These are phyloP conservation scores for Sus cebifrons DNA, from an alignment of 2,797 vertebrate genomes.

Conservation along the genomic window DNA sequence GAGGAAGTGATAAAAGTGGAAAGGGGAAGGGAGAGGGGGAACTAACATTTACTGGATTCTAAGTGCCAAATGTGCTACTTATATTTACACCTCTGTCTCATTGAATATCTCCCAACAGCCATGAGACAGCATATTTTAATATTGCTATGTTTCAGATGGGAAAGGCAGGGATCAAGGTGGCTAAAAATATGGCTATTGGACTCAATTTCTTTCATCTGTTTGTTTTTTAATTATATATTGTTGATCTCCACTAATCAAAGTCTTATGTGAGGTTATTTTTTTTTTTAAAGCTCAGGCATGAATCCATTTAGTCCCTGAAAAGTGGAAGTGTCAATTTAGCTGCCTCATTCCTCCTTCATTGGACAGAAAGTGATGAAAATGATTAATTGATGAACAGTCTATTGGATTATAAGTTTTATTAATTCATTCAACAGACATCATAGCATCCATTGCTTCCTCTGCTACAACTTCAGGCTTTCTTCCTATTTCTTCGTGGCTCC, in stretches of 20 bases:
- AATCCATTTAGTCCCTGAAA: slow-evolving; percentile 26
- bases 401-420: not conserved
- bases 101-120: not conserved
- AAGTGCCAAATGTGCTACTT: not conserved
- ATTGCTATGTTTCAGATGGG: not conserved
- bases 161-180: not conserved
- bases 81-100: not conserved
- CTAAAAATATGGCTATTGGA: not conserved
- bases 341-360: not conserved
- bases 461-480: not conserved
- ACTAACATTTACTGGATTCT: not conserved
- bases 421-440: not conserved
- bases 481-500: not conserved
- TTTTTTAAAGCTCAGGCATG: slow-evolving; percentile 30
- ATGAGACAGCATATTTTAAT: not conserved
- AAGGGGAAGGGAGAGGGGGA: not conserved
- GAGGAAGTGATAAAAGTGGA: not conserved
- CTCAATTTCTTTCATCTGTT: not conserved
- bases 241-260: not conserved
- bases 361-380: slow-evolving; percentile 4
- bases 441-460: not conserved
- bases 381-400: not conserved
- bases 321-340: not conserved
- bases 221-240: not conserved
- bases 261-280: slow-evolving; percentile 39